phyloP scores from a whole-genome alignment of 2,113 vertebrate species.

The Xenus cinereus region DNA sequence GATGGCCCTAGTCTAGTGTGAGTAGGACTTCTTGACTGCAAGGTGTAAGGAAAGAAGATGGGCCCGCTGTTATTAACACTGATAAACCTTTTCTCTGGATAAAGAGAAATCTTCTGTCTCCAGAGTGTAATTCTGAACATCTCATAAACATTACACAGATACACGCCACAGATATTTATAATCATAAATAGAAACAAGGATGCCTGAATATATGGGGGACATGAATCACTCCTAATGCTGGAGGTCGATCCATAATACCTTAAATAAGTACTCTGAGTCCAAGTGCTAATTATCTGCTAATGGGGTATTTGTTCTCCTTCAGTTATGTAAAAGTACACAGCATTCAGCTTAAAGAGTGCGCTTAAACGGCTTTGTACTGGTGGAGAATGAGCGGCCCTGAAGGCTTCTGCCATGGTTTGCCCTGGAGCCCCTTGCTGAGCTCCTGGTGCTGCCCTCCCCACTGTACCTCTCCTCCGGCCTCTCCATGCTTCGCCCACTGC shows the following conservation, averaged over 20 bases:
- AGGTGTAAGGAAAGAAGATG: neutral
- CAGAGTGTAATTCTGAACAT: neutral
- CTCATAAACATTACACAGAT: neutral
- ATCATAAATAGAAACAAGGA: neutral
- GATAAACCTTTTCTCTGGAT: neutral
- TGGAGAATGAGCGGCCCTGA: neutral
- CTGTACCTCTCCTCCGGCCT: neutral
- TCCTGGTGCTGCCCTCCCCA: neutral
- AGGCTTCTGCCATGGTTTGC: neutral
- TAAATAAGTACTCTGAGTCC: conserved; percentile 26
- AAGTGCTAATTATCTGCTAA: conserved; percentile 53
- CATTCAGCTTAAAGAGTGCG: neutral
- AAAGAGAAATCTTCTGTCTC: neutral
- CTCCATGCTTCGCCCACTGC: neutral
- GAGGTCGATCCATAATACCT: conserved; percentile 2
- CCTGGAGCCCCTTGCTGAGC: neutral
- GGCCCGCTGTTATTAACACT: neutral
- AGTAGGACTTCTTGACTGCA: neutral
- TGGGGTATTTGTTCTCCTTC: conserved; percentile 46
- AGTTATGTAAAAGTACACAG: conserved; percentile 43
- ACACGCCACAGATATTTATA: neutral
- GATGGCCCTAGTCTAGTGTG: neutral
- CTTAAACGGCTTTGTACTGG: neutral
- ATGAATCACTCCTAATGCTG: conserved; percentile 12
- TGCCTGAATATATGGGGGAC: neutral